Base-by-base conservation (phyloP, 2,888 invertebrate species). In the Sarcophaga subvicina region DNA sequence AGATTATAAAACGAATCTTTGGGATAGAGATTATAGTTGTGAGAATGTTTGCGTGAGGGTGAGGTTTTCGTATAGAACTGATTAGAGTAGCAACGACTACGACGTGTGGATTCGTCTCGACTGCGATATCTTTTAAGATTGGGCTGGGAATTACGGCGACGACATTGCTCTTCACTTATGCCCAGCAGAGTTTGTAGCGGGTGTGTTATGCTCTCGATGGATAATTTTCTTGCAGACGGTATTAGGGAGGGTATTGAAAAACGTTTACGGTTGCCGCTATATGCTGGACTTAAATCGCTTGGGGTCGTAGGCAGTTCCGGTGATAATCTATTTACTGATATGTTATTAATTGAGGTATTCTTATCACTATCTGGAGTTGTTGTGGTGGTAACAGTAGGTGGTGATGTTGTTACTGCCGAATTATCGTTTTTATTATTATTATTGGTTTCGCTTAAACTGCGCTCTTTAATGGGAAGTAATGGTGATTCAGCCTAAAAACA, bases 401-500 rank as follows among this genome's bases (percentile, higher is more conserved):
- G 78, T 83, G 82, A 86, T 79, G 82, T 86, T 88, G 80, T 63
- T 83, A 83, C 59, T 80, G 83, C 76, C 85, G 83, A 87, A 84
- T 80, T 88, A 78, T 83, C 88, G 72, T 80, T 85, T 80, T 85
- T 89, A 80, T 80, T 85, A 80, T 85, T 89, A 80, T 85, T 89
- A 80, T 87, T 88, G 27, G 82, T 84, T 75, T 70, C 80, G 20
- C 80, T 79, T 20, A 25, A 66, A 49, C 67, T 86, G 77, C 89
- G 87, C 80, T 91, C 91, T 85, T 90, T 91, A 64, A 89, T 86
- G 76, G 91, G 92, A 78, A 93, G 90, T 80, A 93, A 88, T 70
- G 93, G 93, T 73, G 93, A 92, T 90, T 93, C 93, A 83, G 91
- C 92, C 93, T 93, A 89, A 3, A 89, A 89, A 17, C 62, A 79